Percentiles rank a stretch among this genome's conserved stretches.
These are phyloP conservation scores for Caenorhabditis zanzibari DNA, from an alignment of 2,888 invertebrate genomes.

Conservation along the genomic window DNA sequence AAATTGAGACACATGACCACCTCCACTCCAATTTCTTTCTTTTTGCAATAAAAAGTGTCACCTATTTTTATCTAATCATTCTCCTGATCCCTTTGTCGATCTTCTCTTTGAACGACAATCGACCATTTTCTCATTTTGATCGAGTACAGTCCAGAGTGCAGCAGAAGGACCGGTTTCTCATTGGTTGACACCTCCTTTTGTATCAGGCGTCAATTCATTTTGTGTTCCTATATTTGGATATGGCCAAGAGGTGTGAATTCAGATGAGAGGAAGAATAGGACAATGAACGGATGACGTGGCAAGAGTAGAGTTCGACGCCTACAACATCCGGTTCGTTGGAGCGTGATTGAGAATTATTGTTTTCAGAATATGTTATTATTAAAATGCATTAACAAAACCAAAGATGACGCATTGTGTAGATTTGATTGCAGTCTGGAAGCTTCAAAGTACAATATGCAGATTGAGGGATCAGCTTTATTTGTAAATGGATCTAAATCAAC, in stretches of 20 bases:
- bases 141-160: conserved; percentile 41
- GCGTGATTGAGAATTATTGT: conserved; percentile 16
- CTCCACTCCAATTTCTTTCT: not conserved
- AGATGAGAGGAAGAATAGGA: conserved; percentile 6
- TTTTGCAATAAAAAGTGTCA: conserved; percentile 19
- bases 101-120: conserved; percentile 47
- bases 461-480: not conserved
- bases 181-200: conserved; percentile 39
- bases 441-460: not conserved
- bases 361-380: conserved; percentile 10
- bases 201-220: conserved; percentile 32
- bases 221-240: conserved; percentile 39
- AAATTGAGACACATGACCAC: conserved; percentile 6
- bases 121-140: conserved; percentile 24
- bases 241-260: conserved; percentile 24
- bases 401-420: conserved; percentile 19
- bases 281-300: conserved; percentile 44
- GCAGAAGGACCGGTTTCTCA: conserved; percentile 37
- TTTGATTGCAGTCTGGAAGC: not conserved
- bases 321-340: conserved; percentile 45
- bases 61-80: conserved; percentile 3
- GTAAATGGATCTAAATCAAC: not conserved
- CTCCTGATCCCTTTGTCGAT: conserved; percentile 9
- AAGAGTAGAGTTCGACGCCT: conserved; percentile 44
- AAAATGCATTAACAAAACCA: conserved; percentile 19